Conservation (phyloP, 1,140 invertebrate genomes). For the Armadillidium nasatum region DNA sequence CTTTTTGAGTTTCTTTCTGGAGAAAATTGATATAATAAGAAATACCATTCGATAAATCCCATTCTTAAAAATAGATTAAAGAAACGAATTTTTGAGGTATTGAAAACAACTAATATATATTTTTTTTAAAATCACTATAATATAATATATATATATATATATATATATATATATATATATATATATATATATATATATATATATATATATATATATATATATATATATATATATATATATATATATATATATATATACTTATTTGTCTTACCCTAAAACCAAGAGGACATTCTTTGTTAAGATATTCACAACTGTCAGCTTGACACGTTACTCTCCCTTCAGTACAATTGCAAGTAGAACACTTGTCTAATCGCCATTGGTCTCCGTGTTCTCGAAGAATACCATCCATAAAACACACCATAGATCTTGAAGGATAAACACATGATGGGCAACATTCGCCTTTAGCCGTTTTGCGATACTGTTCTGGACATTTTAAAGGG, state of each 20-base stretch:
- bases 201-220: no score
- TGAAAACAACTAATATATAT: no score
- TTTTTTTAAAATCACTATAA: no score
- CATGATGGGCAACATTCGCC: slow-evolving; percentile 74
- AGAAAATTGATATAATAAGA: not conserved
- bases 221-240: no score
- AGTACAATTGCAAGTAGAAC: slow-evolving; percentile 75
- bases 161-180: no score
- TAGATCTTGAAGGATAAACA: slow-evolving; percentile 11
- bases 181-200: no score
- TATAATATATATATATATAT: no score
- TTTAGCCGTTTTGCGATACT: slow-evolving; percentile 57
- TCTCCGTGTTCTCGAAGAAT: slow-evolving; percentile 65
- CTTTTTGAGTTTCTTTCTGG: slow-evolving; percentile 51
- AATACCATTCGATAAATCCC: no score
- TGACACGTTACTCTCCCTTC: slow-evolving; percentile 73
- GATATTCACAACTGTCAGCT: slow-evolving; percentile 62
- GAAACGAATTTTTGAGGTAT: no score
- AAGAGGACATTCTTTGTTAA: slow-evolving; percentile 36
- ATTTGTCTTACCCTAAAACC: slow-evolving; percentile 38
- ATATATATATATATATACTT: no score
- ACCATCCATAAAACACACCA: slow-evolving; percentile 35
- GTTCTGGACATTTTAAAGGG: slow-evolving; percentile 69
- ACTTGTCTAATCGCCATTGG: slow-evolving; percentile 76
- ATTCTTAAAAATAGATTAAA: no score